phyloP scores from a whole-genome alignment of 2,888 invertebrate species.

The Nemotelus nigrinus region DNA sequence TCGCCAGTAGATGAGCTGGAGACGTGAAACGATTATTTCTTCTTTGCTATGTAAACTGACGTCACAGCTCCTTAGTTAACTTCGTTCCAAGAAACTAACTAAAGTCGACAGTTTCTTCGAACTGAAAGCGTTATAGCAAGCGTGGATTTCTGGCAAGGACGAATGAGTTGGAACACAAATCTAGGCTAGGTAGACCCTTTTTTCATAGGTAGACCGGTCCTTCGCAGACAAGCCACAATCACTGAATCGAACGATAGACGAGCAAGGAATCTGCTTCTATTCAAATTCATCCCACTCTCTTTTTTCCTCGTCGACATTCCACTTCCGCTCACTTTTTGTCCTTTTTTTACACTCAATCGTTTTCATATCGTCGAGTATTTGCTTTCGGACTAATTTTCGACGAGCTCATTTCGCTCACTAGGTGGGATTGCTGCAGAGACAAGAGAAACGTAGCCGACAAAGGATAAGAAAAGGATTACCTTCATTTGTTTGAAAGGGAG shows the following conservation, averaged over 20 bases:
- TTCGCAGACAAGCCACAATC: constrained; percentile 14
- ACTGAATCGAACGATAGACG: constrained; percentile 30
- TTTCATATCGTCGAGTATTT: constrained; percentile 29
- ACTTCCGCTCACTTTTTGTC: no score
- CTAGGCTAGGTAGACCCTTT: no score
- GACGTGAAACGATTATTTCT: no score
- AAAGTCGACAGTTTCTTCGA: background rate
- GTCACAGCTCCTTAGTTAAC: background rate
- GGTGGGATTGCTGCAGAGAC: background rate
- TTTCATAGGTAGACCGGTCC: no score
- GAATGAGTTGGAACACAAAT: no score
- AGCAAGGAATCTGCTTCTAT: background rate
- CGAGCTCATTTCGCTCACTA: constrained; percentile 21
- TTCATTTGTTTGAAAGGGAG: constrained; percentile 24
- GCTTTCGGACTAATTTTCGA: constrained; percentile 31
- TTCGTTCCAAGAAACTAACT: constrained; percentile 23
- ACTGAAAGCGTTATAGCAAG: background rate
- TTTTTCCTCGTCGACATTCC: no score
- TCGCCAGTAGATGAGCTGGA: no score
- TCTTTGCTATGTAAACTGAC: no score
- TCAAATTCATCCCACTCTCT: no score
- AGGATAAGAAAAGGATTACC: constrained; percentile 30
- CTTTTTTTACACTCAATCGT: background rate
- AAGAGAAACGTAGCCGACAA: background rate
- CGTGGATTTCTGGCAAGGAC: no score